Evolutionary conservation across 2,113 vertebrate genomes (phyloP), one percentile per base, ranked within the genome.

Genomic region (Campylorhamphus procurvoides): DNA sequence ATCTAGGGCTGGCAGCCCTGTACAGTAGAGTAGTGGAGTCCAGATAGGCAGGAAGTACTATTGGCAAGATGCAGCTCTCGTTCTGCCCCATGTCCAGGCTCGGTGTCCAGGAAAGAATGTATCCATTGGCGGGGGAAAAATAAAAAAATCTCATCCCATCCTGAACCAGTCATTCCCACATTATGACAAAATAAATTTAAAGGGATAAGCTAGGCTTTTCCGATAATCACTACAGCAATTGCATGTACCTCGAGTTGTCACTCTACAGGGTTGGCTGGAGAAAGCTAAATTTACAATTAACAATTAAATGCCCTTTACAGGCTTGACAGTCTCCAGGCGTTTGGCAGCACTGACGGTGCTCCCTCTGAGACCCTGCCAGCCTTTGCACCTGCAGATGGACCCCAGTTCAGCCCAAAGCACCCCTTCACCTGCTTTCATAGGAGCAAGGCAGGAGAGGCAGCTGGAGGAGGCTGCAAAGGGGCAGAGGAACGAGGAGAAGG

Each of bases 321-420:
- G n/a, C 35, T 27, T 67, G 84, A 16, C 33, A 20, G 72, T 58
- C 28, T 37, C 31, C 1, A 7, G 20, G 49, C 0, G 0, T 9
- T 56, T 33, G 68, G 56, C 52, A 12, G 77, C 1, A 37, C 90
- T 18, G 82, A 28, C 3, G 53, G 33, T 9, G 3, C 31, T 39
- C 33, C n/a, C 53, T 29, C 19, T 0, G 12, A 13, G 80, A 19
- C 31, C 25, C 42, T 52, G 68, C 50, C 56, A 50, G 50, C 50
- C 60, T 52, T 18, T 3, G 63, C 55, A 1, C 68, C 15, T 10
- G 9, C 7, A 6, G 44, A 6, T 0, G 1, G 46, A 19, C 5
- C 47, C 13, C 31, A 0, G 12, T 6, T 28, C 60, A 10, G 42
- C 29, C n/a, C 67, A 22, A 29, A 29, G 40, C 27, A 27, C 10